Evolutionary conservation across 2,113 vertebrate genomes (phyloP), one percentile per base, ranked within the genome.

Genomic region (Lagopus leucura): DNA sequence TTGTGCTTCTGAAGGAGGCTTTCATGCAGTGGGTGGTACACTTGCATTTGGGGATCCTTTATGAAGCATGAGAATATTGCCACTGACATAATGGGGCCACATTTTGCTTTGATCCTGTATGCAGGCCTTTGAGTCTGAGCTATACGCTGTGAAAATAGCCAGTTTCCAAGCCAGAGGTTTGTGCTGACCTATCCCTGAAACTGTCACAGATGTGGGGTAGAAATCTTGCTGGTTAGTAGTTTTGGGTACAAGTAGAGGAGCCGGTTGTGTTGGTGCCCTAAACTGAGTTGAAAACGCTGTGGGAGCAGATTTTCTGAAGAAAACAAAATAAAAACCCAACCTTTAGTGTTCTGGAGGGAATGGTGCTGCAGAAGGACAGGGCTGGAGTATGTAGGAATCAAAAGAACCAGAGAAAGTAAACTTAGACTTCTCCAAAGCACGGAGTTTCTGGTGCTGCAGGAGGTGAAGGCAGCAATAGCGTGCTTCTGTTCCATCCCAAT

Each of bases 91-190:
- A 82, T 34, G 52, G 52, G 57, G 3, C 47, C 69, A 92, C 72
- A 75, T 27, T 86, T 82, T 30, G 8, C 75, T 93, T 95, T 34
- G 30, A 61, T 91, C 30, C 81, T 57, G 1, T 48, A 21, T 82
- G 52, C 66, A 94, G 78, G 30, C 54, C 40, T 82, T 92, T 76
- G 81, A 91, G 40, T 87, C 74, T 82, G 70, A 85, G 48, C 19
- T 1, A 2, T 30, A 14, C 13, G 36, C 65, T 76, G 61, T 58
- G 45, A 82, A 89, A 93, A 36, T 65, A 30, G 34, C 8, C 32
- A 65, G 13, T 84, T 87, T 67, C 43, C 71, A 89, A 69, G 84
- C 8, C 34, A 91, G 70, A 92, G 32, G 24, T 75, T 90, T 89
- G 38, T 77, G 63, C 52, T 93, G 63, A 72, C 66, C 47, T 87